These are phyloP conservation scores for Eucera pruinosa DNA, from an alignment of 2,888 invertebrate genomes.

Conservation along the genomic window DNA sequence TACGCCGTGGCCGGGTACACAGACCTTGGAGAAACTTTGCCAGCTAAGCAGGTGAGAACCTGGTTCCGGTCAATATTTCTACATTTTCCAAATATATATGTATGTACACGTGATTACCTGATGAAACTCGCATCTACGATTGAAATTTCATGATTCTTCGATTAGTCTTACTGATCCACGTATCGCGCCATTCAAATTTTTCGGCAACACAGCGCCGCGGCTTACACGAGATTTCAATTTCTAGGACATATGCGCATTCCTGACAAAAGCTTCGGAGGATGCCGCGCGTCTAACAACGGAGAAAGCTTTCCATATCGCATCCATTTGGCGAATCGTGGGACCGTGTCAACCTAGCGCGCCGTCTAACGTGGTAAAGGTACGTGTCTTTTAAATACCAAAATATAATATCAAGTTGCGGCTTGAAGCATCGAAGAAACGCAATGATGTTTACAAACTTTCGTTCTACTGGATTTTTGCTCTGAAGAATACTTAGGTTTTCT, in stretches of 20 bases:
- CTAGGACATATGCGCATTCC: slow-evolving; percentile 85
- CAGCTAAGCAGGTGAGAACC: slow-evolving; percentile 83
- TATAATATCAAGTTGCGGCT: too few relatives aligned
- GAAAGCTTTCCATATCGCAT: slow-evolving; percentile 88
- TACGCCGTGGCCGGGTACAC: slow-evolving; percentile 91
- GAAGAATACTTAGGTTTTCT: slow-evolving; percentile 69
- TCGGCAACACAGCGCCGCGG: too few relatives aligned
- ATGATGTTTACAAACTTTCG: slow-evolving; percentile 79
- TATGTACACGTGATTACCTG: slow-evolving; percentile 54
- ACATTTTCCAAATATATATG: background rate
- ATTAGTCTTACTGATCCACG: slow-evolving; percentile 83
- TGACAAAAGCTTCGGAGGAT: slow-evolving; percentile 80
- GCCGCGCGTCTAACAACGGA: slow-evolving; percentile 83
- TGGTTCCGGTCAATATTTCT: background rate
- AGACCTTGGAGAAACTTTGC: slow-evolving; percentile 87
- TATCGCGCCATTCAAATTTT: too few relatives aligned
- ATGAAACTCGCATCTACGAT: slow-evolving; percentile 73
- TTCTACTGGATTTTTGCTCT: slow-evolving; percentile 75
- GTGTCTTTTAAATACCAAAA: background rate
- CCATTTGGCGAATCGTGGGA: slow-evolving; percentile 87
- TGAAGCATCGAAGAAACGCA: too few relatives aligned
- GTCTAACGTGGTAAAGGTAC: slow-evolving; percentile 84
- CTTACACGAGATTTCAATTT: too few relatives aligned
- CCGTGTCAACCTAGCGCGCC: slow-evolving; percentile 86
- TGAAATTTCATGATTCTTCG: slow-evolving; percentile 78